Conservation (phyloP, 2,113 vertebrate species). For the Phylloscopus trochiloides region DNA sequence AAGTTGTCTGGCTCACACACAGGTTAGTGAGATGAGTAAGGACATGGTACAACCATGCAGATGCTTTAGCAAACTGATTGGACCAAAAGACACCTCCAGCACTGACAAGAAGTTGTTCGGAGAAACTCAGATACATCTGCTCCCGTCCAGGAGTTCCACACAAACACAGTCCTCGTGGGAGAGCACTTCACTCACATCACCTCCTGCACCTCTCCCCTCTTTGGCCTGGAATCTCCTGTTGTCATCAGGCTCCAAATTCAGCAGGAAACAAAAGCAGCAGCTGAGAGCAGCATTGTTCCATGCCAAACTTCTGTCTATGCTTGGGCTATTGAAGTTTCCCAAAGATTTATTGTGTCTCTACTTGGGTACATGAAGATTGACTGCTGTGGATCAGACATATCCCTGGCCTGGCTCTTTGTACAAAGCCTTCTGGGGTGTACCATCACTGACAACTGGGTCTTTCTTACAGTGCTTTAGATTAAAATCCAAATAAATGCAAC, state of each 20-base stretch:
- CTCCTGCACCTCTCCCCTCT: not conserved
- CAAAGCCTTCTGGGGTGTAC: not conserved
- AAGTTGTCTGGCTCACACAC: not conserved
- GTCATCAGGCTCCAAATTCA: not conserved
- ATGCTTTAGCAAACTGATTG: not conserved
- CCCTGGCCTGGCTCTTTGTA: not conserved
- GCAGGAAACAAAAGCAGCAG: not conserved
- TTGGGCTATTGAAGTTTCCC: not conserved
- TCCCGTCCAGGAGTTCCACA: not conserved
- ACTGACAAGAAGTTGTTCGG: not conserved
- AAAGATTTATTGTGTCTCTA: not conserved
- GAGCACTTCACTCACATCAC: fast-evolving
- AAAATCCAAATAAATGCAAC: not conserved
- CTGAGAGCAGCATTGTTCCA: not conserved
- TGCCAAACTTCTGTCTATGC: not conserved
- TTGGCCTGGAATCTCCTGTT: not conserved
- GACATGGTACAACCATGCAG: not conserved
- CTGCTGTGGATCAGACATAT: not conserved
- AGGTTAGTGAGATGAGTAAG: slow-evolving; percentile 3
- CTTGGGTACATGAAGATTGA: not conserved
- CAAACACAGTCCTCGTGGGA: fast-evolving
- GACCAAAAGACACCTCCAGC: not conserved
- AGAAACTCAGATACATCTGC: not conserved
- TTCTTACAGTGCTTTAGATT: fast-evolving
- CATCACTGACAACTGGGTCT: not conserved